These are phyloP conservation scores for Oscheius sp. DNA, from an alignment of 2,888 invertebrate genomes.

Conservation along the genomic window DNA sequence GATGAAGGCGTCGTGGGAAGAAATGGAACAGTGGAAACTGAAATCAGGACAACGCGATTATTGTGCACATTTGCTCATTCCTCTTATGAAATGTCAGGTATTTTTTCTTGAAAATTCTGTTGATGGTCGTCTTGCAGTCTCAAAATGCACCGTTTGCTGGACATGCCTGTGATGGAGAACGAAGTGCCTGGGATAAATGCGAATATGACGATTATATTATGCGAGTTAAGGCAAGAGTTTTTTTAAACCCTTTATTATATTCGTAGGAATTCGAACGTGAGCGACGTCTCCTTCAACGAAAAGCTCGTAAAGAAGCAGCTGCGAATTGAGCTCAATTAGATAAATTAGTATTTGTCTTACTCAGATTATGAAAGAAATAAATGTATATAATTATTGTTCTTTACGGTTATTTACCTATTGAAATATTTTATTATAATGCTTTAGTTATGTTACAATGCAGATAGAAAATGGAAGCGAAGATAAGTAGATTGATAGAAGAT, in stretches of 20 bases:
- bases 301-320: conserved; percentile 58
- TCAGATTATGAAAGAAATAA: conserved; percentile 6
- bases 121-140: conserved; percentile 39
- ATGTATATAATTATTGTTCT: background rate
- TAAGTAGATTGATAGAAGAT: conserved; percentile 20
- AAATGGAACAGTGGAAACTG: conserved; percentile 63
- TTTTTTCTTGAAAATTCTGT: background rate
- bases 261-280: conserved; percentile 68
- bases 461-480: background rate
- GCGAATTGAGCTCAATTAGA: conserved; percentile 1
- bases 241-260: conserved; percentile 16
- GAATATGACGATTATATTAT: conserved; percentile 67
- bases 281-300: conserved; percentile 62
- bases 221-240: conserved; percentile 58
- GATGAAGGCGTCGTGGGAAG: conserved; percentile 60
- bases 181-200: conserved; percentile 65
- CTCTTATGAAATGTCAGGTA: conserved; percentile 64
- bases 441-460: background rate
- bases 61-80: conserved; percentile 66
- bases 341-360: background rate
- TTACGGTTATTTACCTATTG: background rate
- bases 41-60: conserved; percentile 66
- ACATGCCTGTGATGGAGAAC: conserved; percentile 59
- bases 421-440: background rate
- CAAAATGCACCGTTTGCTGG: conserved; percentile 65